Conservation (phyloP, 2,888 invertebrate genomes). For the Lasius platythorax region DNA sequence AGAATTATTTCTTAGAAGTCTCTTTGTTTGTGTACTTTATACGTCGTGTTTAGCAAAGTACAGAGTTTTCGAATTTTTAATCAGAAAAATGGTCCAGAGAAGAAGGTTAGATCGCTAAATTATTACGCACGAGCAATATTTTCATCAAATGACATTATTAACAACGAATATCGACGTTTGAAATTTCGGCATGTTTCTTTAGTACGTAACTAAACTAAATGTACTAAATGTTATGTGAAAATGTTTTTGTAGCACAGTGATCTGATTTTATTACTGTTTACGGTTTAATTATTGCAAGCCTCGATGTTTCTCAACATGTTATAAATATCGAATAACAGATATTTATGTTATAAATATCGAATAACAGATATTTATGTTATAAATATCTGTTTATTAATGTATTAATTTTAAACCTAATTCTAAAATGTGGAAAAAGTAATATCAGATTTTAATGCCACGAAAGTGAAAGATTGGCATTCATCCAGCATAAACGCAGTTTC, state of each 20-base stretch:
- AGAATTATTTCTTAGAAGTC: too few relatives aligned
- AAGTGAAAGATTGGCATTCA: neutral
- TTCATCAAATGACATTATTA: conserved; percentile 39
- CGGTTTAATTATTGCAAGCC: neutral
- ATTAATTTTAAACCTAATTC: neutral
- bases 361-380: too few relatives aligned
- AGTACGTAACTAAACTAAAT: neutral
- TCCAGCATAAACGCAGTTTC: neutral
- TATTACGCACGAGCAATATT: conserved; percentile 67
- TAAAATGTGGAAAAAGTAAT: neutral
- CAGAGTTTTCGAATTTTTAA: conserved; percentile 70
- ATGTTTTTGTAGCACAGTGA: neutral
- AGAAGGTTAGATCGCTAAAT: conserved; percentile 77
- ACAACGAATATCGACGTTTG: neutral
- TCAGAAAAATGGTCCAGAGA: conserved; percentile 80
- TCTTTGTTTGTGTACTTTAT: conserved; percentile 59
- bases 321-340: neutral
- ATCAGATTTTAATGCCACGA: neutral
- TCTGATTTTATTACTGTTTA: neutral
- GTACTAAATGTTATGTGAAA: neutral
- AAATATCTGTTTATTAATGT: neutral
- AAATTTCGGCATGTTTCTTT: neutral
- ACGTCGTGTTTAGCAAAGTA: conserved; percentile 72
- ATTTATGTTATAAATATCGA: neutral
- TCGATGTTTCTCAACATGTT: neutral